Evolutionary conservation across 2,888 invertebrate species (phyloP), one percentile per base, ranked within the genome.

Genomic region (Erpobdella octoculata): DNA sequence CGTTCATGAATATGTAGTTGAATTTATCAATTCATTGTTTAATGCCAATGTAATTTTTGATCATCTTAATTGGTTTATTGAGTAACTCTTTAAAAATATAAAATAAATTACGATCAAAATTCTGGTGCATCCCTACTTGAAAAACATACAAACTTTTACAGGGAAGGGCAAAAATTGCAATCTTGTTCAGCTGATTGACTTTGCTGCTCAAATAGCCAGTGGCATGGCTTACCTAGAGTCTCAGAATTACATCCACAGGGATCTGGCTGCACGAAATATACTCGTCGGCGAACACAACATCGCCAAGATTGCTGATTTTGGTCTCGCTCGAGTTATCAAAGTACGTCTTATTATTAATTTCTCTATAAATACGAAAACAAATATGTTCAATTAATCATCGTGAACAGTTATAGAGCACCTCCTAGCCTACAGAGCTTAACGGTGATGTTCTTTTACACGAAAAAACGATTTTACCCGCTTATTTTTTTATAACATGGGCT

Each of bases 171-270:
- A 93, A 79, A 89, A 88, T 64, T 86, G 96, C 79, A 93, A 94
- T 84, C 87, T 96, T 79, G 90, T 92, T 76, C 92, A 93, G 83
- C 86, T 98, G 79, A 95, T 98, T 80, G 97, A 98, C 84, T 93
- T 97, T 90, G 91, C 95, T 64, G 95, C 96, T 36, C 97, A 98
- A 86, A 96, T 98, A 78, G 97, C 98, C 2, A 91, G 93, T 77
- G 98, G 98, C 76, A 98, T 98, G 98, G 95, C 97, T 62, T 98
- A 96, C 84, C 88, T 98, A 78, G 98, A 98, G 85, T 92, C 93
- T 66, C 95, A 97, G 85, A 97, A 97, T 85, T 98, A 97, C 85
- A 97, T 98, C 79, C 98, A 98, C 71, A 87, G 97, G 79, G 98
- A 98, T 86, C 86, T 98, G 79, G 98, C 98, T 12, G 97, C 97